Evolutionary conservation across 2,888 invertebrate genomes (phyloP).

Genomic region (Gandaritis pyraliata): DNA sequence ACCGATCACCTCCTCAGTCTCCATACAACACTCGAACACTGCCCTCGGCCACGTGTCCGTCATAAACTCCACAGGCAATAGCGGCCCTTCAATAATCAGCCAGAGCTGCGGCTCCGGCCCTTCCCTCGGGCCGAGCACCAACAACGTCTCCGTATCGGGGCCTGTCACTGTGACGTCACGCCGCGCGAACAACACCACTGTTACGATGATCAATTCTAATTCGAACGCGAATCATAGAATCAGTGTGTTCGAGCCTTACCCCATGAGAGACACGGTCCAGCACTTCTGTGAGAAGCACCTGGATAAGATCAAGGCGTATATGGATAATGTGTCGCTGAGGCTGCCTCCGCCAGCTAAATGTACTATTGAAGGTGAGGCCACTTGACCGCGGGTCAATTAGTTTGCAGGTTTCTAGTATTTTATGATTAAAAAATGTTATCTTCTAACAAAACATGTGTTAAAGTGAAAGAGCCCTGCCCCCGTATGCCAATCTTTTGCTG

Average conservation of each 20-base stretch:
- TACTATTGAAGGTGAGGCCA: slow-evolving; percentile 92
- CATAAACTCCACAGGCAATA: slow-evolving; percentile 40
- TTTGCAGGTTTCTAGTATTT: too few relatives aligned
- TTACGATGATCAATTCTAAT: slow-evolving; percentile 85
- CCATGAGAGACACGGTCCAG: slow-evolving; percentile 96
- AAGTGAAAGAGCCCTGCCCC: too few relatives aligned
- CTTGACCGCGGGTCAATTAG: too few relatives aligned
- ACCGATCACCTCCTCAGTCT: slow-evolving; percentile 63
- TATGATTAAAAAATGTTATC: too few relatives aligned
- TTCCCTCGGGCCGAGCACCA: slow-evolving; percentile 42
- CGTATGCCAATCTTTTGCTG: too few relatives aligned
- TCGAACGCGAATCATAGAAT: slow-evolving; percentile 83
- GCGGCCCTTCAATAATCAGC: slow-evolving; percentile 36
- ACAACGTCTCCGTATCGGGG: slow-evolving; percentile 77
- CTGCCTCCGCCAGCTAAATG: slow-evolving; percentile 97
- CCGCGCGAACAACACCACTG: slow-evolving; percentile 89
- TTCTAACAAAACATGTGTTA: too few relatives aligned
- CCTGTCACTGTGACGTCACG: slow-evolving; percentile 86
- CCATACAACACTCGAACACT: slow-evolving; percentile 71
- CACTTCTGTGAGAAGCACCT: slow-evolving; percentile 98
- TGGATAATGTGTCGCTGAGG: slow-evolving; percentile 93
- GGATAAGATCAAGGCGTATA: slow-evolving; percentile 95
- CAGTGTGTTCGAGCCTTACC: slow-evolving; percentile 94
- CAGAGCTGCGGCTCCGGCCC: slow-evolving; percentile 46
- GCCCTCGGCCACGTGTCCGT: slow-evolving; percentile 71